phyloP scores from a whole-genome alignment of 2,888 invertebrate species.

The Rambutsinella grinnellia region DNA sequence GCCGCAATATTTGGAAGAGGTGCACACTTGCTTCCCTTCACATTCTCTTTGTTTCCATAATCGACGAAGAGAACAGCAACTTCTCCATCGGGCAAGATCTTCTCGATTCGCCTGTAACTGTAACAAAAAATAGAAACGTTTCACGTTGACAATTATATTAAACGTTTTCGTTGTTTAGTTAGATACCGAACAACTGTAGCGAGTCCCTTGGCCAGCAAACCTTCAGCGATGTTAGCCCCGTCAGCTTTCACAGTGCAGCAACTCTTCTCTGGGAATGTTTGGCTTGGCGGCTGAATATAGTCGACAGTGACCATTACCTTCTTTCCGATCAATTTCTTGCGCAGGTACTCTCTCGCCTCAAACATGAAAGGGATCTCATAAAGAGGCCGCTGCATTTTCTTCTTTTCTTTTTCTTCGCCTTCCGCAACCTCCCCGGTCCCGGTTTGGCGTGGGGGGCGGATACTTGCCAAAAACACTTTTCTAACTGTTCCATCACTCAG shows the following conservation, averaged over 20 bases:
- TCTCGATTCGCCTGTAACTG: constrained; percentile 97
- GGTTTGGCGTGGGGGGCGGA: constrained; percentile 87
- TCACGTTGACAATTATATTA: too few relatives aligned
- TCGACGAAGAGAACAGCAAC: constrained; percentile 91
- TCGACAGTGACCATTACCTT: constrained; percentile 93
- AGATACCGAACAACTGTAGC: constrained; percentile 93
- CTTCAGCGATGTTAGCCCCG: constrained; percentile 92
- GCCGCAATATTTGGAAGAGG: constrained; percentile 82
- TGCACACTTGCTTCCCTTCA: constrained; percentile 82
- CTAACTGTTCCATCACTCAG: constrained; percentile 81
- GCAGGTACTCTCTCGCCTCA: constrained; percentile 96
- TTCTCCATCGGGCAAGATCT: constrained; percentile 78
- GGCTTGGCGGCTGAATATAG: constrained; percentile 95
- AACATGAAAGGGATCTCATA: constrained; percentile 99
- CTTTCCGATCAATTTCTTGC: constrained; percentile 96
- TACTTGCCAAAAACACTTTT: constrained; percentile 96
- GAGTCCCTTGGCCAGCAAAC: constrained; percentile 90
- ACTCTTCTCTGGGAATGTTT: constrained; percentile 93
- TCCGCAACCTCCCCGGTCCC: constrained; percentile 50
- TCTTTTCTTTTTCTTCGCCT: constrained; percentile 19
- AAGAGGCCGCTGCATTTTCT: constrained; percentile 79
- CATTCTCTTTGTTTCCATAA: constrained; percentile 93
- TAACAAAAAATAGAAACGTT: too few relatives aligned
- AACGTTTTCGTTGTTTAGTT: too few relatives aligned
- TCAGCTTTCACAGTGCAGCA: constrained; percentile 93